A percentile compares a stretch with the other conserved stretches of the same genome.
Evolutionary conservation across 2,888 invertebrate species (phyloP).

Genomic region (Neoaliturus tenellus): DNA sequence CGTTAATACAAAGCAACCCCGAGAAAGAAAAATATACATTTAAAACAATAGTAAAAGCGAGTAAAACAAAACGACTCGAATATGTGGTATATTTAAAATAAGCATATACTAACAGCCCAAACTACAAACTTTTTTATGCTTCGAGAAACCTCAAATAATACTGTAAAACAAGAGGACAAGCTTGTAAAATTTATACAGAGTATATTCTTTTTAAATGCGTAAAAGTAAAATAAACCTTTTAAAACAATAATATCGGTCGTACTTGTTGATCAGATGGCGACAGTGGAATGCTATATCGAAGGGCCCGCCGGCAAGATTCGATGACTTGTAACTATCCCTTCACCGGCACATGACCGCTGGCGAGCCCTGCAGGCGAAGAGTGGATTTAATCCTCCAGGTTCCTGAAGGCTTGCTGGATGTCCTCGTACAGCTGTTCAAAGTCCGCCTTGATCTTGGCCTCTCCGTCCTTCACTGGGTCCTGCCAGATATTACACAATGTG

Average conservation of each 20-base stretch:
- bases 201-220: conserved; percentile 43
- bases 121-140: conserved; percentile 49
- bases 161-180: conserved; percentile 47
- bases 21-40: conserved; percentile 36
- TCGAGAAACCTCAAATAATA: conserved; percentile 51
- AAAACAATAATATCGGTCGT: conserved; percentile 48
- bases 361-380: background rate
- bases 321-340: conserved; percentile 10
- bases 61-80: conserved; percentile 20
- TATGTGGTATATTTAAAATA: conserved; percentile 42
- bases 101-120: conserved; percentile 54
- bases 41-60: conserved; percentile 40
- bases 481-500: conserved; percentile 54
- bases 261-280: conserved; percentile 36
- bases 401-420: conserved; percentile 98
- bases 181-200: conserved; percentile 38
- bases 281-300: conserved; percentile 44
- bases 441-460: conserved; percentile 98
- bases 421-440: conserved; percentile 97
- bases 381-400: conserved; percentile 97
- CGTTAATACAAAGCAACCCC: conserved; percentile 53
- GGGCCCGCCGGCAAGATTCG: conserved; percentile 1
- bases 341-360: conserved; percentile 26
- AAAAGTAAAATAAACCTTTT: conserved; percentile 40
- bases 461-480: conserved; percentile 99